phyloP scores from a whole-genome alignment of 2,113 vertebrate genomes.

The Chionis minor region DNA sequence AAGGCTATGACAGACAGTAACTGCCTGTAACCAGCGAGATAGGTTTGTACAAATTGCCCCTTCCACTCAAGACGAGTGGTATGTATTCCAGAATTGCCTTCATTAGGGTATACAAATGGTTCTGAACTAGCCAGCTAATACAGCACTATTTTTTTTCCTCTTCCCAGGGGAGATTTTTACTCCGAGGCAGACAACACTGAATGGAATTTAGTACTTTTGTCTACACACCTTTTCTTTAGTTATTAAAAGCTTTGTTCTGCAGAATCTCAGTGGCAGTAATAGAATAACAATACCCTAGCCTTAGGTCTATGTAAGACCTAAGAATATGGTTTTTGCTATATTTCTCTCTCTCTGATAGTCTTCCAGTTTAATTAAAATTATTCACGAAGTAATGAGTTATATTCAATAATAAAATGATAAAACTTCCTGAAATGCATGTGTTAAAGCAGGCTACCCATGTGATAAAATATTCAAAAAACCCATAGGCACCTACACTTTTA shows the following conservation, averaged over 20 bases:
- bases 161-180: neutral
- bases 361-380: neutral
- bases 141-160: neutral
- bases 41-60: neutral
- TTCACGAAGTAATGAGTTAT: neutral
- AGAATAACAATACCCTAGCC: neutral
- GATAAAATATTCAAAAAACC: neutral
- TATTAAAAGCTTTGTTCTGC: neutral
- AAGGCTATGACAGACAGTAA: neutral
- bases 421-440: neutral
- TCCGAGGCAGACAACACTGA: neutral
- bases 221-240: neutral
- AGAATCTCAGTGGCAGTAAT: neutral
- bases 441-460: neutral
- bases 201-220: neutral
- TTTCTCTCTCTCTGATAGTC: neutral
- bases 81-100: neutral
- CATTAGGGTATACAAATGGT: neutral
- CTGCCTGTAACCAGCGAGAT: neutral
- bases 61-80: neutral
- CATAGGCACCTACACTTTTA: neutral
- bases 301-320: neutral
- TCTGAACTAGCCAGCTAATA: neutral
- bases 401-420: neutral
- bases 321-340: neutral